Percentiles rank a stretch among this genome's conserved stretches.
phyloP scores from a whole-genome alignment of 2,113 vertebrate species.

The Lonchura striata region DNA sequence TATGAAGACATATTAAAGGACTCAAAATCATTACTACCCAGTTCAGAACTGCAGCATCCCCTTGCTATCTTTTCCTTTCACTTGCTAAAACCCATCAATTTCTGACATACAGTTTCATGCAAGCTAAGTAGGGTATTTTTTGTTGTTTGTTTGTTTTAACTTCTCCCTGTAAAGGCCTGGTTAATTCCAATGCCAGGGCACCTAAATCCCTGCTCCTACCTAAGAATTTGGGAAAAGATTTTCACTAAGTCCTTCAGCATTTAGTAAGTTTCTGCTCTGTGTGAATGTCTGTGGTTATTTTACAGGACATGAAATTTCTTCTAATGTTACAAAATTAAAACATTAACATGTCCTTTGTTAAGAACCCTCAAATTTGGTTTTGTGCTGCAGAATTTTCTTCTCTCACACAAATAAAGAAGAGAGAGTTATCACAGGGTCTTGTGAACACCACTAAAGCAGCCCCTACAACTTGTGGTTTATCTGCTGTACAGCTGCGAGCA shows the following conservation, averaged over 20 bases:
- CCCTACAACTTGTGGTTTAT: not conserved
- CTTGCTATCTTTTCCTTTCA: not conserved
- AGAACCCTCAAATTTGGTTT: not conserved
- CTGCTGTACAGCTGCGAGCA: not conserved
- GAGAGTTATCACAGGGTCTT: not conserved
- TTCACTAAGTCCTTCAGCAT: not conserved
- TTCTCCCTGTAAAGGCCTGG: not conserved
- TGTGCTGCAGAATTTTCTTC: not conserved
- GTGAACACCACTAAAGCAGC: not conserved
- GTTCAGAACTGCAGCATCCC: slow-evolving; percentile 73
- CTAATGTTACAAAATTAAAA: not conserved
- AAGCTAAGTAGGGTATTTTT: slow-evolving; percentile 11
- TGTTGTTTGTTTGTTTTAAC: not conserved
- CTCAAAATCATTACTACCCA: slow-evolving; percentile 67
- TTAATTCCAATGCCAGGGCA: not conserved
- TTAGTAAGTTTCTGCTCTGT: not conserved
- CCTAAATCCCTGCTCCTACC: not conserved
- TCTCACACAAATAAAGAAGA: not conserved
- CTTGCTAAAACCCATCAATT: not conserved
- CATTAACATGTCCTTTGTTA: not conserved
- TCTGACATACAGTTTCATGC: slow-evolving; percentile 54
- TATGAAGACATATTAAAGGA: slow-evolving; percentile 78
- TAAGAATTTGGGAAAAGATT: not conserved
- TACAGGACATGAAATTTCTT: not conserved
- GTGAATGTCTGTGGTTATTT: not conserved